Conservation (phyloP, 2,797 vertebrate genomes). For the Poeciliopsis paucimaculata region DNA sequence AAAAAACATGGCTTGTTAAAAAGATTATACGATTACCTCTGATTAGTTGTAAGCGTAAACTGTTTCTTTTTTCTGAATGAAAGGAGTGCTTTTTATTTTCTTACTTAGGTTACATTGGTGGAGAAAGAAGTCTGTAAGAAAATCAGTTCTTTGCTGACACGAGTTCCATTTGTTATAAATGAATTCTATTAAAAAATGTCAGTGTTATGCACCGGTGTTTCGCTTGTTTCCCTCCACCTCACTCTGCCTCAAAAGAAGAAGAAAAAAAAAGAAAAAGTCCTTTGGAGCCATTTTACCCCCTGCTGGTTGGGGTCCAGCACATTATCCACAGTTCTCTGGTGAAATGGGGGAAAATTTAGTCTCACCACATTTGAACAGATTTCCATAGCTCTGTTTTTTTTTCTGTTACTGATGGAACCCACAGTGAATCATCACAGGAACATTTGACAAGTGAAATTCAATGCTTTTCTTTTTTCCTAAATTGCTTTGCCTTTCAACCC, state of each 20-base stretch:
- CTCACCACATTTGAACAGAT: constrained; percentile 71
- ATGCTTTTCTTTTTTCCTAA: constrained; percentile 33
- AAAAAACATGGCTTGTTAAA: constrained; percentile 94
- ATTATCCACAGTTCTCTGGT: constrained; percentile 69
- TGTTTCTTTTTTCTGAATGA: constrained; percentile 95
- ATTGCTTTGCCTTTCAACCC: constrained; percentile 40
- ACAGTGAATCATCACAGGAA: constrained; percentile 65
- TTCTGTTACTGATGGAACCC: constrained; percentile 62
- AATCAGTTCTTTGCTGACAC: constrained; percentile 99
- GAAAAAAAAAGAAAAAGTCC: constrained; percentile 50
- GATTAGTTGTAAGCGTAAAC: constrained; percentile 99
- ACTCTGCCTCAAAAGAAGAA: constrained; percentile 41
- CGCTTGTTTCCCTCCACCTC: constrained; percentile 75
- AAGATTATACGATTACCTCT: constrained; percentile 99
- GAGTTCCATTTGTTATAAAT: constrained; percentile 99
- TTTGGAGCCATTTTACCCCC: constrained; percentile 76
- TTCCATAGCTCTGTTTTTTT: constrained; percentile 67
- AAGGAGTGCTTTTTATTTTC: constrained; percentile 99
- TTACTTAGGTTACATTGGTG: constrained; percentile 99
- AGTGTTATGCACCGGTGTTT: constrained; percentile 96
- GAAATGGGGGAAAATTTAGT: constrained; percentile 66
- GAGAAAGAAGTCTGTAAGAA: constrained; percentile 98
- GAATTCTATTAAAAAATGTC: constrained; percentile 99
- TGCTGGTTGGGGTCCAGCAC: constrained; percentile 68
- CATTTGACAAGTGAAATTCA: constrained; percentile 56